phyloP scores from a whole-genome alignment of 2,888 invertebrate species.

The Taenaris catops region DNA sequence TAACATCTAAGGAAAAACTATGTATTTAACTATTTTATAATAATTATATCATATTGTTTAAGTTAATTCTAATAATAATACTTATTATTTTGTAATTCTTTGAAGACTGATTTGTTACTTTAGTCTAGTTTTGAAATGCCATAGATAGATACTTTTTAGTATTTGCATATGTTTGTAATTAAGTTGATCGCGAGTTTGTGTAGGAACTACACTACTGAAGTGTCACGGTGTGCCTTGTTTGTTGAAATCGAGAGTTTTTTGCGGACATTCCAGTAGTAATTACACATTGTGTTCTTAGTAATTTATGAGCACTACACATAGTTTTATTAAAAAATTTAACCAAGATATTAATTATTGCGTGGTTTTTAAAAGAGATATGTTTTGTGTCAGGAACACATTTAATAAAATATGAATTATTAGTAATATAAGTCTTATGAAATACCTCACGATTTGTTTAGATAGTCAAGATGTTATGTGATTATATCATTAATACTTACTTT shows the following conservation, averaged over 20 bases:
- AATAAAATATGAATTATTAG: slow-evolving; percentile 18
- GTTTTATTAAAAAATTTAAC: slow-evolving; percentile 14
- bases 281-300: slow-evolving; percentile 52
- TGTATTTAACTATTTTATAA: too few species aligned
- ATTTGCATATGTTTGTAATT: slow-evolving; percentile 52
- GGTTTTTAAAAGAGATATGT: slow-evolving; percentile 20
- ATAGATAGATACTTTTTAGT: slow-evolving; percentile 73
- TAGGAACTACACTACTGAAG: slow-evolving; percentile 55
- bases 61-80: slow-evolving; percentile 45
- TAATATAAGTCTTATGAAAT: slow-evolving; percentile 27
- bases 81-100: slow-evolving; percentile 67
- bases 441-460: slow-evolving; percentile 53
- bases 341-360: slow-evolving; percentile 17
- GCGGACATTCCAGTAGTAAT: slow-evolving; percentile 64
- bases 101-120: slow-evolving; percentile 79
- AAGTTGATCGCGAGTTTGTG: slow-evolving; percentile 53
- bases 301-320: slow-evolving; percentile 26
- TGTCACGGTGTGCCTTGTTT: slow-evolving; percentile 72
- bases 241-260: slow-evolving; percentile 51
- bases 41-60: slow-evolving; percentile 31
- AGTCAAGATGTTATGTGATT: slow-evolving; percentile 54
- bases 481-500: slow-evolving; percentile 50
- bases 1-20: slow-evolving; percentile 24
- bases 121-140: slow-evolving; percentile 79
- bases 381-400: slow-evolving; percentile 26